A percentile compares a stretch with the other conserved stretches of the same genome.
Evolutionary conservation across 1,140 invertebrate species (phyloP).

Genomic region (Vollenhovia emeryi): DNA sequence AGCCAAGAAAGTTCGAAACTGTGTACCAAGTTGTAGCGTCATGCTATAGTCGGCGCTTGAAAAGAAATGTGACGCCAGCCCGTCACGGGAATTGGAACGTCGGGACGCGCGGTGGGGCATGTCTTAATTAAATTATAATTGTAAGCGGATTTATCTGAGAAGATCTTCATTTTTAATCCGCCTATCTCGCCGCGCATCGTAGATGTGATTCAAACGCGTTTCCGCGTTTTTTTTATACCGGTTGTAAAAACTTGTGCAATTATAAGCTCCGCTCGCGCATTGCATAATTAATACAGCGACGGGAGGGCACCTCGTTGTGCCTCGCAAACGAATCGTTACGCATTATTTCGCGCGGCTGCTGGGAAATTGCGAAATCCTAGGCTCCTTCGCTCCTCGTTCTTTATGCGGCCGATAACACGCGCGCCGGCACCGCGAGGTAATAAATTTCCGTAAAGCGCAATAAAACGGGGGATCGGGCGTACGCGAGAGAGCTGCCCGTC

Average conservation of each 20-base stretch:
- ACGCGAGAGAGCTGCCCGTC: conserved; percentile 14
- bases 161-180: conserved; percentile 1
- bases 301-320: background rate
- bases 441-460: conserved; percentile 49
- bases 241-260: conserved; percentile 30
- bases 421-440: conserved; percentile 32
- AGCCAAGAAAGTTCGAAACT: background rate
- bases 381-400: conserved; percentile 26
- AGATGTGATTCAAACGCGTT: conserved; percentile 6
- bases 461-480: conserved; percentile 31
- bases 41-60: background rate
- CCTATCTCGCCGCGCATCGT: background rate
- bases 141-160: conserved; percentile 38
- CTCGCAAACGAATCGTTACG: conserved; percentile 37
- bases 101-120: background rate
- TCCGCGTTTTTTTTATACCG: conserved; percentile 37
- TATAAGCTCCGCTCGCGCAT: conserved; percentile 16
- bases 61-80: background rate
- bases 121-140: conserved; percentile 51
- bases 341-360: conserved; percentile 45
- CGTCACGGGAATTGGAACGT: conserved; percentile 36
- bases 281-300: conserved; percentile 11
- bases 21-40: background rate
- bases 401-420: conserved; percentile 36
- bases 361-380: conserved; percentile 43